Evolutionary conservation across 2,113 vertebrate species (phyloP).

Genomic region (Sclerurus mexicanus): DNA sequence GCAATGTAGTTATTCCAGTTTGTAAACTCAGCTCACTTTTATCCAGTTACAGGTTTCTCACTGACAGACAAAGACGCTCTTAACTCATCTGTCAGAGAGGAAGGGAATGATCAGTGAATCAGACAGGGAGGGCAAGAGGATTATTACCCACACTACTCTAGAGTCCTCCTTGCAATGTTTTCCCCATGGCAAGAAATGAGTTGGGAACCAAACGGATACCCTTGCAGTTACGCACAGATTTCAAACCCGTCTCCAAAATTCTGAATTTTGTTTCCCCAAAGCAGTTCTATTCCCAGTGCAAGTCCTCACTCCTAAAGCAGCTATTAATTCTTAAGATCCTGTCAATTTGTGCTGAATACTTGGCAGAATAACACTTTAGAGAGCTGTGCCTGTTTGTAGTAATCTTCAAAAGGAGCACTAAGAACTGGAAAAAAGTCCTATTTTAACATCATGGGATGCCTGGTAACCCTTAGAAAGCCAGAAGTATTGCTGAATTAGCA

Average conservation of each 20-base stretch:
- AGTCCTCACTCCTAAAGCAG: background rate
- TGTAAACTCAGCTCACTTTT: background rate
- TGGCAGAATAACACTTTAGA: background rate
- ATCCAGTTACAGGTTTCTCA: background rate
- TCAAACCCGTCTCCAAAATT: background rate
- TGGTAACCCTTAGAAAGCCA: background rate
- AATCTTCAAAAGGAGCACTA: slow-evolving; percentile 5
- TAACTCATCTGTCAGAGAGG: background rate
- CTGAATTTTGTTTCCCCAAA: background rate
- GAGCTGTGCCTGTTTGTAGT: background rate
- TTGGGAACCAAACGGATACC: background rate
- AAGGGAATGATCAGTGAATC: background rate
- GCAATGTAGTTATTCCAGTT: background rate
- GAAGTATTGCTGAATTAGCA: background rate
- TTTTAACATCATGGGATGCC: background rate
- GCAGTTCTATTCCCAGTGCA: background rate
- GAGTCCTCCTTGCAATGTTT: background rate
- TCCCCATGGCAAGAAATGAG: background rate
- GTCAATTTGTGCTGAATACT: background rate
- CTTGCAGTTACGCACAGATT: background rate
- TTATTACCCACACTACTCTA: background rate
- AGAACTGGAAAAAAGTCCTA: background rate
- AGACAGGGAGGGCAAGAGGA: background rate
- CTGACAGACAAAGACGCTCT: background rate
- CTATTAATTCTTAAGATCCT: background rate